Evolutionary conservation across 1,140 invertebrate genomes (phyloP).

Genomic region (Drosophila pallidifrons): DNA sequence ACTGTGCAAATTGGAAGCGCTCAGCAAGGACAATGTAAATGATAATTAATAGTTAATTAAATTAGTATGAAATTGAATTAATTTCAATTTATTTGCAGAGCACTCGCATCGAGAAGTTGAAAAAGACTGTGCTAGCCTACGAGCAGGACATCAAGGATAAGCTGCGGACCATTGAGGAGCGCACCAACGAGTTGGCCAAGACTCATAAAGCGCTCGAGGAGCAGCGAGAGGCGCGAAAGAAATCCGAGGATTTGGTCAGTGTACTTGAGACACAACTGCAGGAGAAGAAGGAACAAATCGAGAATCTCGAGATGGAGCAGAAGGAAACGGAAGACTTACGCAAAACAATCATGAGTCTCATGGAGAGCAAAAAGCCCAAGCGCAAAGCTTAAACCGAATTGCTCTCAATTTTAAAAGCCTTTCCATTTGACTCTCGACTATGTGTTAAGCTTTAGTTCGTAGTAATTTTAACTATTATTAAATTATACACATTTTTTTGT

Average conservation of each 20-base stretch:
- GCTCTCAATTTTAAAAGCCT: background rate
- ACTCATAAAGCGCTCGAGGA: conserved; percentile 74
- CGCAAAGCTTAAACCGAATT: conserved; percentile 55
- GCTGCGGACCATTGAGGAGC: conserved; percentile 71
- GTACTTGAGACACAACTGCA: conserved; percentile 77
- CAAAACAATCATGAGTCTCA: conserved; percentile 82
- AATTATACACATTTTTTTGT: conserved; percentile 12
- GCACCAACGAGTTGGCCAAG: conserved; percentile 67
- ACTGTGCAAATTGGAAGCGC: conserved; percentile 58
- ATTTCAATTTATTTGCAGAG: conserved; percentile 21
- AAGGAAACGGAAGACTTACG: conserved; percentile 82
- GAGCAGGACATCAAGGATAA: conserved; percentile 80
- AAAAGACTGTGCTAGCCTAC: conserved; percentile 73
- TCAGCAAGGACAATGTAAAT: conserved; percentile 73
- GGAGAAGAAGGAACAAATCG: conserved; percentile 78
- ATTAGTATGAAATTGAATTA: background rate
- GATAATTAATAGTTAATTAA: background rate
- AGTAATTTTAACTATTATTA: conserved; percentile 4
- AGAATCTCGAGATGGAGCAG: conserved; percentile 75
- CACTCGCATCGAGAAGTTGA: conserved; percentile 77
- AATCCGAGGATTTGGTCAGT: conserved; percentile 74
- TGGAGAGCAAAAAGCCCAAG: conserved; percentile 84
- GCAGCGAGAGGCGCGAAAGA: conserved; percentile 75
- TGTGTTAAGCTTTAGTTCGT: conserved; percentile 10
- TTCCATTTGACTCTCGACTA: conserved; percentile 8